Conservation (phyloP, 2,113 vertebrate species). For the Coreoperca whiteheadi region DNA sequence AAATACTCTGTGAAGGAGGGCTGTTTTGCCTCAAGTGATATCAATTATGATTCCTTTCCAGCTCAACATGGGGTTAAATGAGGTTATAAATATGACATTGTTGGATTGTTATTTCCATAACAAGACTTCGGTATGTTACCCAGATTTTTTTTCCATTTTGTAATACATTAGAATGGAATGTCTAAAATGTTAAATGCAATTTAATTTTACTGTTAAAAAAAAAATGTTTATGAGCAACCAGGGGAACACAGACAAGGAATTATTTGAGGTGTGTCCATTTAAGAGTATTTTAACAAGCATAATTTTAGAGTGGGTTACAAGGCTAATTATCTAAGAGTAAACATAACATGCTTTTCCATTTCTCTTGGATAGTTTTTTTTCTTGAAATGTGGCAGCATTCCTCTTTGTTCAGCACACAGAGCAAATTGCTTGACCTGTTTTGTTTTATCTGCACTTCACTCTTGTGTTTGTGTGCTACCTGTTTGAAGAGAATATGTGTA, state of each 20-base stretch:
- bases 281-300: constrained; percentile 69
- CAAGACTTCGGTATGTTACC: constrained; percentile 25
- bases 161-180: constrained; percentile 56
- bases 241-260: constrained; percentile 55
- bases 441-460: constrained; percentile 67
- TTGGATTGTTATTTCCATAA: constrained; percentile 51
- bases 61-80: constrained; percentile 59
- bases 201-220: constrained; percentile 64
- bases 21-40: constrained; percentile 76
- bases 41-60: constrained; percentile 66
- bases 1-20: constrained; percentile 54
- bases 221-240: constrained; percentile 66
- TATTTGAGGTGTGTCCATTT: constrained; percentile 68
- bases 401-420: constrained; percentile 52
- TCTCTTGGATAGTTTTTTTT: constrained; percentile 43
- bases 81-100: constrained; percentile 64
- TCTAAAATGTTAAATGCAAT: constrained; percentile 51
- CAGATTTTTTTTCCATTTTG: constrained; percentile 54
- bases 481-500: constrained; percentile 77
- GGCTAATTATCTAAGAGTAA: constrained; percentile 68
- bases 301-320: constrained; percentile 62
- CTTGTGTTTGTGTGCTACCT: constrained; percentile 64
- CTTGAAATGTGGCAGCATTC: constrained; percentile 52
- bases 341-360: constrained; percentile 53
- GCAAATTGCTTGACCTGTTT: constrained; percentile 49